These are phyloP conservation scores for Brachionus asplanchnoidis DNA, from an alignment of 1,140 invertebrate genomes.

Conservation along the genomic window DNA sequence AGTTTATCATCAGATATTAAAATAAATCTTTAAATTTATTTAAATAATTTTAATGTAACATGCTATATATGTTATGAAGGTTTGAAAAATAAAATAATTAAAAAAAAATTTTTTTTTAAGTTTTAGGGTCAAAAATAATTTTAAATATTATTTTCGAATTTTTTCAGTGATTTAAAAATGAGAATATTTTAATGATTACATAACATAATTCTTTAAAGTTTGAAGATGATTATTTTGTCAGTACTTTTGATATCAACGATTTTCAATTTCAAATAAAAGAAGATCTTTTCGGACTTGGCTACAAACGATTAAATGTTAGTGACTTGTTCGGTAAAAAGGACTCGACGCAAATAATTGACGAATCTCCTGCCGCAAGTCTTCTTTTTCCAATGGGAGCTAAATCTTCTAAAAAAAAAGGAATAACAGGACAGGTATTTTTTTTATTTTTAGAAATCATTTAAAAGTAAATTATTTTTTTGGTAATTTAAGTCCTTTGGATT, in stretches of 20 bases:
- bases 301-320: conserved; percentile 66
- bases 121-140: too few relatives aligned
- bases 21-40: too few relatives aligned
- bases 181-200: too few relatives aligned
- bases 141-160: too few relatives aligned
- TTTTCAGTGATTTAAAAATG: too few relatives aligned
- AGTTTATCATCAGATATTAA: too few relatives aligned
- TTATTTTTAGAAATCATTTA: background rate
- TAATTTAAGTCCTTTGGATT: conserved; percentile 78
- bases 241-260: conserved; percentile 66
- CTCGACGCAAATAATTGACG: background rate
- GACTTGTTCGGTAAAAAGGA: conserved; percentile 49
- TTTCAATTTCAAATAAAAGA: conserved; percentile 69
- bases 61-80: too few relatives aligned
- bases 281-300: conserved; percentile 69
- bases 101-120: too few relatives aligned
- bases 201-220: background rate
- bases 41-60: too few relatives aligned
- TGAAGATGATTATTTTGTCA: conserved; percentile 38
- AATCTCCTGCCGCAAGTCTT: conserved; percentile 47
- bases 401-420: conserved; percentile 11
- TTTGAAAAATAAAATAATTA: too few relatives aligned
- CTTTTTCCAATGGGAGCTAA: conserved; percentile 6
- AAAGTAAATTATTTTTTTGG: background rate
- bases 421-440: conserved; percentile 18